Evolutionary conservation across 2,888 invertebrate species (phyloP), one percentile per base, ranked within the genome.

Genomic region (Drosophila ezoana): DNA sequence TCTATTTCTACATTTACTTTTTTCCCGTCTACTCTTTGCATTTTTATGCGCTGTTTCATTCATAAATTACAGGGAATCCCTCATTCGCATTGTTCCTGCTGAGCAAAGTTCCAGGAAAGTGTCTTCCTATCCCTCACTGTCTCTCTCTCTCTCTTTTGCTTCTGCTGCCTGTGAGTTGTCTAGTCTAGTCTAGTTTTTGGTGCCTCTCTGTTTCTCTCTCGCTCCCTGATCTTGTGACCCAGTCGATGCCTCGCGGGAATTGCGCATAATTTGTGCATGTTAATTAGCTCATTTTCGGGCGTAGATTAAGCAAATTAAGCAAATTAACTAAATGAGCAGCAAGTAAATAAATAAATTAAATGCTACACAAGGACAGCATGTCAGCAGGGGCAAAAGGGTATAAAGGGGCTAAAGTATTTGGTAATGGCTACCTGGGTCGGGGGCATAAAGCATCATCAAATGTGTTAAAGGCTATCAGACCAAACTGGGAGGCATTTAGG

Each of bases 301-400:
- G 65, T 78, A 77, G 83, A 88, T 86, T 88, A 81, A 71, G 79
- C 85, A 72, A 81, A 79, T 83, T 85, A 87, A 65, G 37, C 82
- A 81, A 82, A 81, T 84, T 78, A 87, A 76, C 56, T 72, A 79
- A 87, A 76, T 67, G 77, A 60, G 72, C 57, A 77, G 72, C 72
- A 56, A 68, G 67, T 57, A 68, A 81, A 78, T 82, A 82, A 87
- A 87, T 87, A 82, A 85, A 74, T 65, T 73, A 71, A 72, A 63
- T 45, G 35, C 59, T 47, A 11, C 35, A 20, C 23, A 33, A 58
- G 37, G 13, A n/a, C 28, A 16, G n/a, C 14, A 32, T 16, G 16
- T 9, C 28, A 28, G 23, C 23, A 23, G 4, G 32, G 18, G 6
- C 4, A 6, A 13, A 4, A 3, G 2, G 16, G 23, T 28, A 8